Evolutionary conservation across 53 echinoderm and acorn worm genomes (phyloP), one percentile per base, ranked within the genome.

Genomic region (Glandiceps talaboti): DNA sequence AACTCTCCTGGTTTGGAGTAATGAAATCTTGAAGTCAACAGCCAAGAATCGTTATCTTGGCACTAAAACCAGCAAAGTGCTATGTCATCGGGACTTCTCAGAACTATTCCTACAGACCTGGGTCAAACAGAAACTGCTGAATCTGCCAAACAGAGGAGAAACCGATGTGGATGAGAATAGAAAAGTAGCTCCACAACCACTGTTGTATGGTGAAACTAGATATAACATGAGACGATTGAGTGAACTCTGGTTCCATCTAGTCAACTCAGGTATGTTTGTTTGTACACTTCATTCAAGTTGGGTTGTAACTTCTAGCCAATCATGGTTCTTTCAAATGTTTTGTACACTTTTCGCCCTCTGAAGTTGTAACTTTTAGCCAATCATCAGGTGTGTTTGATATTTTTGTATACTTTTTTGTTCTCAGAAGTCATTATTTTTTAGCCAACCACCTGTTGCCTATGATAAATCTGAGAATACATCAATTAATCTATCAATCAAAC

Each of bases 211-310:
- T 1, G 90, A 97, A 88, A 91, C 91, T 0, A 85, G 91, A 81
- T 93, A 97, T 75, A 97, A 97, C 80, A 86, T 93, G 31, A 79
- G 99, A 25, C 76, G 93, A 30, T 83, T 97, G 1, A 97, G 93
- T 76, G 99, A 97, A 75, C 89, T 97, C 1, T 97, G 99, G 99
- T 85, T 85, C 31, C 99, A 97, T 77, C 84, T 97, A 27, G 87
- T 93, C 29, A 85, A 89, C 79, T 83, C 89, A 74, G 93, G 99
- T 96, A 79, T 74, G 91, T 85, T 30, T n/a, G n/a, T n/a, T n/a
- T n/a, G n/a, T n/a, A n/a, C n/a, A n/a, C n/a, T n/a, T n/a, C n/a
- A n/a, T n/a, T n/a, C n/a, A n/a, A n/a, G n/a, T n/a, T n/a, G n/a
- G n/a, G n/a, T n/a, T n/a, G n/a, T n/a, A n/a, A n/a, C n/a, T n/a